Conservation (phyloP, 2,113 vertebrate genomes). For the Urocitellus parryii region DNA sequence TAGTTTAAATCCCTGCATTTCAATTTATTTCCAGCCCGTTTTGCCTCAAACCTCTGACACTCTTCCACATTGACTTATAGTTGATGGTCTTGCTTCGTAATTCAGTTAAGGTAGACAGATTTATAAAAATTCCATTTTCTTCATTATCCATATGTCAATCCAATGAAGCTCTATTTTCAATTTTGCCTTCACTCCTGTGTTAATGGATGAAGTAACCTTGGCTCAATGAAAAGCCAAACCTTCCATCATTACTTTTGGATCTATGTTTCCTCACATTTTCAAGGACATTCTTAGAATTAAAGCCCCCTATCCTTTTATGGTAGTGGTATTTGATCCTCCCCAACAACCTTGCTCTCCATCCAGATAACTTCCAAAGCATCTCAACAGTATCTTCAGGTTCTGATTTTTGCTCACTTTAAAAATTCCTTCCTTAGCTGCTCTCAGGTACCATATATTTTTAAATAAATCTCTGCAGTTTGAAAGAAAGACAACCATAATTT, state of each 20-base stretch:
- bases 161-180: background rate
- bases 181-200: background rate
- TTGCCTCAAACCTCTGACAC: background rate
- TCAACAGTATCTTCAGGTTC: background rate
- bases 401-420: background rate
- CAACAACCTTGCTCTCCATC: too few relatives aligned
- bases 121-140: background rate
- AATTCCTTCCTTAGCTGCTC: background rate
- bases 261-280: background rate
- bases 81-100: background rate
- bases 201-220: background rate
- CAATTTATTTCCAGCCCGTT: background rate
- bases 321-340: background rate
- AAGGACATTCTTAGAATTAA: background rate
- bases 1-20: background rate
- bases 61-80: background rate
- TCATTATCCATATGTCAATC: too few relatives aligned
- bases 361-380: background rate
- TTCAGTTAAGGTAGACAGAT: background rate
- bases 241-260: background rate
- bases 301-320: background rate
- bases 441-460: background rate
- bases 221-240: background rate
- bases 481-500: background rate
- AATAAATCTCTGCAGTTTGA: slow-evolving; percentile 10